These are phyloP conservation scores for Pandemis corylana DNA, from an alignment of 2,888 invertebrate genomes.

Conservation along the genomic window DNA sequence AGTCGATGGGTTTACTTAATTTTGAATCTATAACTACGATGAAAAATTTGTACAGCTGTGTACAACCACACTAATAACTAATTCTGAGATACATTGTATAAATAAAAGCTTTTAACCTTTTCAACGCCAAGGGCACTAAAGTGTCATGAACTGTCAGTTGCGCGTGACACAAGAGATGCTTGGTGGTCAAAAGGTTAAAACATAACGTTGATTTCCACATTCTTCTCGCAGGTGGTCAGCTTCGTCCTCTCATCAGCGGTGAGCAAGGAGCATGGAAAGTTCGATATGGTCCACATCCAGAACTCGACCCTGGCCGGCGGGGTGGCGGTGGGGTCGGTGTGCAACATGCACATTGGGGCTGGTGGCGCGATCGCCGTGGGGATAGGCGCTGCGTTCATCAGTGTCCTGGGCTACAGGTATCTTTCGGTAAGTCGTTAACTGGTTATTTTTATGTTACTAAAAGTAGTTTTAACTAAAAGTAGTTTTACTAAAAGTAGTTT, in stretches of 20 bases:
- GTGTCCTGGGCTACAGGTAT: slow-evolving; percentile 92
- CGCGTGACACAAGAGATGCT: too few relatives aligned
- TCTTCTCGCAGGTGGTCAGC: slow-evolving; percentile 86
- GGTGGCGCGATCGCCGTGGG: slow-evolving; percentile 94
- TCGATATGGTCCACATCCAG: slow-evolving; percentile 97
- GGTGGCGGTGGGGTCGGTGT: slow-evolving; percentile 95
- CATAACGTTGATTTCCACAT: not conserved
- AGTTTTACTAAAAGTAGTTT: too few relatives aligned
- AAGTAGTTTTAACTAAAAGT: too few relatives aligned
- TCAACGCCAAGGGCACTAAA: too few relatives aligned
- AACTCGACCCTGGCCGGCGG: slow-evolving; percentile 97
- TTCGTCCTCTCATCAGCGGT: slow-evolving; percentile 93
- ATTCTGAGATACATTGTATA: too few relatives aligned
- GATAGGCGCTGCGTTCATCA: slow-evolving; percentile 89
- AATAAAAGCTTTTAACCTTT: too few relatives aligned
- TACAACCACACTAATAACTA: too few relatives aligned
- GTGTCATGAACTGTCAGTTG: too few relatives aligned
- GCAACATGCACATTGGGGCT: slow-evolving; percentile 92
- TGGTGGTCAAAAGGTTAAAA: too few relatives aligned
- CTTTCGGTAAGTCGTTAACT: slow-evolving; percentile 87
- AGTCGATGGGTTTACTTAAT: not conserved
- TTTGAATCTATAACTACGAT: too few relatives aligned
- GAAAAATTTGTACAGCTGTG: too few relatives aligned
- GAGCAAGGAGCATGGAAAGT: slow-evolving; percentile 87
- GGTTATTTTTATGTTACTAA: too few relatives aligned